phyloP scores from a whole-genome alignment of 2,888 invertebrate genomes.

The Yponomeuta cagnagella region DNA sequence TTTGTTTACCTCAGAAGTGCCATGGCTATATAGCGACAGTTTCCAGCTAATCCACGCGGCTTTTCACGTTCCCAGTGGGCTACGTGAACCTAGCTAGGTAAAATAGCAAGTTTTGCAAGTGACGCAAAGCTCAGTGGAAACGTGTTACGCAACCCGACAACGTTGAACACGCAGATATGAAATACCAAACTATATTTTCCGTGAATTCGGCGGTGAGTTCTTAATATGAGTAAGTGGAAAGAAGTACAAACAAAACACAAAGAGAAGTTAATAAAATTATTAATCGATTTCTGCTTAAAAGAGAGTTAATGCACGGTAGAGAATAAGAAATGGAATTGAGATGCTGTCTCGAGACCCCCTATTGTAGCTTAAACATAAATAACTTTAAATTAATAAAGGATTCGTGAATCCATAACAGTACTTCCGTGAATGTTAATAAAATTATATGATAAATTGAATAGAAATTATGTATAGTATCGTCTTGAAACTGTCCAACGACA shows the following conservation, averaged over 20 bases:
- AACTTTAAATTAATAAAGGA: slow-evolving; percentile 19
- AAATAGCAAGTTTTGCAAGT: too few relatives aligned
- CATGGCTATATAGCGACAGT: slow-evolving; percentile 30
- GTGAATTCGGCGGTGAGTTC: slow-evolving; percentile 36
- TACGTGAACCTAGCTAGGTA: too few relatives aligned
- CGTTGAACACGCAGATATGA: slow-evolving; percentile 11
- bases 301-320: slow-evolving; percentile 43
- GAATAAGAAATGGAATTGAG: slow-evolving; percentile 65
- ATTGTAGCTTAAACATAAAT: slow-evolving; percentile 10
- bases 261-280: slow-evolving; percentile 44
- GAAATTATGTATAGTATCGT: slow-evolving; percentile 35
- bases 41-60: neutral
- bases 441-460: slow-evolving; percentile 21
- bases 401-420: slow-evolving; percentile 36
- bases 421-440: slow-evolving; percentile 38
- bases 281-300: slow-evolving; percentile 53
- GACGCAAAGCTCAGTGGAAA: neutral
- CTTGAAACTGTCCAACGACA: slow-evolving; percentile 48
- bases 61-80: too few relatives aligned
- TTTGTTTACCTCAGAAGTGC: slow-evolving; percentile 66
- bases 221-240: slow-evolving; percentile 39
- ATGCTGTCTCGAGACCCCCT: slow-evolving; percentile 19
- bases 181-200: slow-evolving; percentile 4
- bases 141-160: slow-evolving; percentile 30
- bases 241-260: slow-evolving; percentile 63